Evolutionary conservation across 2,797 vertebrate genomes (phyloP).

Genomic region (Malurus leucopterus): DNA sequence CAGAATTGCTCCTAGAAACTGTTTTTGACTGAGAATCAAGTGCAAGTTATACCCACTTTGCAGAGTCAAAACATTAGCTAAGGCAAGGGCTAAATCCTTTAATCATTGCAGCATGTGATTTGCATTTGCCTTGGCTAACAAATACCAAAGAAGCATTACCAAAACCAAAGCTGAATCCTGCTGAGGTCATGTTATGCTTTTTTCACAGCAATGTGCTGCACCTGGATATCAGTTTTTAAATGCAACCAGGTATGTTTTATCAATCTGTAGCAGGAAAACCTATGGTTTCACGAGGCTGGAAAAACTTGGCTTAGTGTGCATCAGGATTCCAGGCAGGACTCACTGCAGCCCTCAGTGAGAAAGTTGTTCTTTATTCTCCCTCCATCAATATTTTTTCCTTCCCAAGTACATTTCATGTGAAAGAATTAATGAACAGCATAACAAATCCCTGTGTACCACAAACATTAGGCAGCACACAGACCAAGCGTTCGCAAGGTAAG

Average conservation of each 20-base stretch:
- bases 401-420: constrained; percentile 5
- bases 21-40: not conserved
- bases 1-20: not conserved
- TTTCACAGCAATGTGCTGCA: constrained; percentile 2
- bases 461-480: not conserved
- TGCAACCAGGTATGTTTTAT: constrained; percentile 17
- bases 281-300: not conserved
- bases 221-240: not conserved
- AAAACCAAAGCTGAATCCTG: not conserved
- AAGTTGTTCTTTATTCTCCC: constrained; percentile 6
- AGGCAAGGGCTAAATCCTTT: not conserved
- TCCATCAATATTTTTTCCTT: constrained; percentile 45
- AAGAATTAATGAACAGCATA: constrained; percentile 44
- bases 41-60: not conserved
- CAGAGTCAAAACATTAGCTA: constrained; percentile 39
- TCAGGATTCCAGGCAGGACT: not conserved
- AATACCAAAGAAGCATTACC: constrained; percentile 3
- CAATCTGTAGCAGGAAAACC: constrained; percentile 7
- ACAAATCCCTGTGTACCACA: constrained; percentile 24
- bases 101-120: constrained; percentile 42
- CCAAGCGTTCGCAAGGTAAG: not conserved
- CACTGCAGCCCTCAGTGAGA: not conserved
- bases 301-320: not conserved
- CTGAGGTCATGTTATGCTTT: constrained; percentile 1
- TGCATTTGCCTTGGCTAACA: constrained; percentile 50